A percentile compares a stretch with the other conserved stretches of the same genome.
phyloP scores from a whole-genome alignment of 2,888 invertebrate species.

The Drosophila fulvimacula region DNA sequence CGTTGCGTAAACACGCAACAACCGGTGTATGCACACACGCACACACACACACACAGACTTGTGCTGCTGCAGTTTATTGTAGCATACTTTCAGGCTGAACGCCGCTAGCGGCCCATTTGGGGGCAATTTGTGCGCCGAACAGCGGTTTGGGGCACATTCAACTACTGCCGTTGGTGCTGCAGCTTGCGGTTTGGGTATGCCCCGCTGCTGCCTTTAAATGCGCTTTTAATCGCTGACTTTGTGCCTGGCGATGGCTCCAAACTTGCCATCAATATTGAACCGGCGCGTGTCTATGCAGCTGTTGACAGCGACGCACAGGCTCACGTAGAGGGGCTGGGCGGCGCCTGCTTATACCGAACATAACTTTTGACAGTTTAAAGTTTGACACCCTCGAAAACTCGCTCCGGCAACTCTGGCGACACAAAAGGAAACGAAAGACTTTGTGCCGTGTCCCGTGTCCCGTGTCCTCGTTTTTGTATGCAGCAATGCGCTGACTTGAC shows the following conservation, averaged over 20 bases:
- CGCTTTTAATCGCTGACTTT: conserved; percentile 72
- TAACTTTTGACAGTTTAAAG: conserved; percentile 81
- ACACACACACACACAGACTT: conserved; percentile 11
- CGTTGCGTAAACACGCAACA: conserved; percentile 84
- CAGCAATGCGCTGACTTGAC: conserved; percentile 65
- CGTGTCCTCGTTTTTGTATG: conserved; percentile 55
- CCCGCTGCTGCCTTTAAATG: conserved; percentile 63
- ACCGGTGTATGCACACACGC: conserved; percentile 57
- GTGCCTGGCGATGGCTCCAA: conserved; percentile 43
- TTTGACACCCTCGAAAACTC: conserved; percentile 59
- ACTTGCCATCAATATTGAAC: conserved; percentile 78
- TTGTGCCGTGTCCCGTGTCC: conserved; percentile 29
- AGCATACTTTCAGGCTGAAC: conserved; percentile 69
- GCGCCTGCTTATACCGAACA: neutral
- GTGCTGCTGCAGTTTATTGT: conserved; percentile 68
- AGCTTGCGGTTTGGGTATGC: conserved; percentile 38
- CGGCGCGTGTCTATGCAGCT: conserved; percentile 70
- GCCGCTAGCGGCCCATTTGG: conserved; percentile 47
- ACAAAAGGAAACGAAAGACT: conserved; percentile 53
- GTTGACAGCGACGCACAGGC: conserved; percentile 59
- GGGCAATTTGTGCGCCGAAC: conserved; percentile 50
- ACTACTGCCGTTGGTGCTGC: conserved; percentile 49
- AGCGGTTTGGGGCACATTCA: conserved; percentile 33
- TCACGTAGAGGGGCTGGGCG: conserved; percentile 52
- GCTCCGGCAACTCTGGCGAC: conserved; percentile 44